Evolutionary conservation across 1,140 invertebrate genomes (phyloP).

Genomic region (Triops cancriformis): DNA sequence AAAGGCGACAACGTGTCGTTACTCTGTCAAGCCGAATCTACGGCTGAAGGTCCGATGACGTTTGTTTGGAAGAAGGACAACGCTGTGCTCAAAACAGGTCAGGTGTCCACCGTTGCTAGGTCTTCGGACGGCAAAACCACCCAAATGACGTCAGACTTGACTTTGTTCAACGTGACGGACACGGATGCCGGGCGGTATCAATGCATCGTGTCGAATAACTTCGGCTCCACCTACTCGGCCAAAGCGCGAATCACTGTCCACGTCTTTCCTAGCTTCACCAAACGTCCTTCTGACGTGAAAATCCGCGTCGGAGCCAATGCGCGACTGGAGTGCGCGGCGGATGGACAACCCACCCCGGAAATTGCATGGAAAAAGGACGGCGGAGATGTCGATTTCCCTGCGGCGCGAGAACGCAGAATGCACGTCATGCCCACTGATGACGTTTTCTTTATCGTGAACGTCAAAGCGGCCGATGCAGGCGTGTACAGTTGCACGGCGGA

Average conservation of each 20-base stretch:
- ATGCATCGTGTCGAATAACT: conserved; percentile 81
- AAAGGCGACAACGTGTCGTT: conserved; percentile 74
- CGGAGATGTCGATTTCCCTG: conserved; percentile 81
- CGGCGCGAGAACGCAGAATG: conserved; percentile 83
- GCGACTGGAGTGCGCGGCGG: conserved; percentile 79
- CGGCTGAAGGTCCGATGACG: conserved; percentile 52
- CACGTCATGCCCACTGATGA: conserved; percentile 85
- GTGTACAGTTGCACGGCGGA: conserved; percentile 88
- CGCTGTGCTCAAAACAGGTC: conserved; percentile 48
- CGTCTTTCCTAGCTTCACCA: conserved; percentile 77
- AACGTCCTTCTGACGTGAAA: conserved; percentile 73
- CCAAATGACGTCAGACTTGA: conserved; percentile 52
- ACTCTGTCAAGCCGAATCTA: conserved; percentile 63
- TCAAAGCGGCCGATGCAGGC: conserved; percentile 77
- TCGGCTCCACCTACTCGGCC: conserved; percentile 78
- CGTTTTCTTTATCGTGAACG: conserved; percentile 83
- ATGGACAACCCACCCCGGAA: conserved; percentile 75
- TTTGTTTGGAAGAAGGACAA: conserved; percentile 88
- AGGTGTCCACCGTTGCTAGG: conserved; percentile 31
- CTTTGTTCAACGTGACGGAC: conserved; percentile 61
- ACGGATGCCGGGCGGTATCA: conserved; percentile 79
- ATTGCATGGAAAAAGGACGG: conserved; percentile 90
- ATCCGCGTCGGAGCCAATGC: conserved; percentile 77
- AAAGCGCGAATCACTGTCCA: conserved; percentile 77
- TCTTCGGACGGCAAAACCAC: conserved; percentile 31